These are phyloP conservation scores for Pygoscelis adeliae DNA, from an alignment of 2,113 vertebrate genomes.

Conservation along the genomic window DNA sequence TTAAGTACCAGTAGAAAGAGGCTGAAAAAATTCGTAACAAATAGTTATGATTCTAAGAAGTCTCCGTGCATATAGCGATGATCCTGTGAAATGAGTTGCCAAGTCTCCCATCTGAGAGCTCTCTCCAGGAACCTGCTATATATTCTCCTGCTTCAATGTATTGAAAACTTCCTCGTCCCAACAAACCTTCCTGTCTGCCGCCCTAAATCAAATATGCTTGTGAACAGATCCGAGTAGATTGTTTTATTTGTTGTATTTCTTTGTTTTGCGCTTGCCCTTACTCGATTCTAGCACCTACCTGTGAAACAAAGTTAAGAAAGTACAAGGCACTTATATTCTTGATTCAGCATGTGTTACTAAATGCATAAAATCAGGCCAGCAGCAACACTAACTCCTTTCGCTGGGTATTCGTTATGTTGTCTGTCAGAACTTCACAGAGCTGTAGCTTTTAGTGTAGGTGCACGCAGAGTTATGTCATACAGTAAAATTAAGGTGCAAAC, in stretches of 20 bases:
- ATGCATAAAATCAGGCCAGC: background rate
- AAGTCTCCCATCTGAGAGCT: background rate
- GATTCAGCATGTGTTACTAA: background rate
- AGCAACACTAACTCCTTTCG: background rate
- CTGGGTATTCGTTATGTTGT: background rate
- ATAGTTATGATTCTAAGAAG: background rate
- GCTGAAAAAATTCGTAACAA: background rate
- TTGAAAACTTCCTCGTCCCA: background rate
- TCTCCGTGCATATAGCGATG: background rate
- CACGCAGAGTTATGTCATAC: background rate
- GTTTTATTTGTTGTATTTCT: background rate
- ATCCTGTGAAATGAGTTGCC: background rate
- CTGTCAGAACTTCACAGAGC: background rate
- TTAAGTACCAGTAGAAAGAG: background rate
- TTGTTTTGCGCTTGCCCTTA: background rate
- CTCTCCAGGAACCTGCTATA: background rate
- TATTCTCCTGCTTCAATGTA: background rate
- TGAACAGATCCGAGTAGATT: background rate
- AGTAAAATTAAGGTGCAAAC: background rate
- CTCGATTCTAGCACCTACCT: background rate
- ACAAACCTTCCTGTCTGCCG: background rate
- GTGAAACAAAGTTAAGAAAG: background rate
- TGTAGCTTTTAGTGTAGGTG: background rate
- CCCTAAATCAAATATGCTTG: background rate
- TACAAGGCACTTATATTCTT: background rate